Base-by-base conservation (phyloP, 1,140 invertebrate species). In the Heterodera schachtii region DNA sequence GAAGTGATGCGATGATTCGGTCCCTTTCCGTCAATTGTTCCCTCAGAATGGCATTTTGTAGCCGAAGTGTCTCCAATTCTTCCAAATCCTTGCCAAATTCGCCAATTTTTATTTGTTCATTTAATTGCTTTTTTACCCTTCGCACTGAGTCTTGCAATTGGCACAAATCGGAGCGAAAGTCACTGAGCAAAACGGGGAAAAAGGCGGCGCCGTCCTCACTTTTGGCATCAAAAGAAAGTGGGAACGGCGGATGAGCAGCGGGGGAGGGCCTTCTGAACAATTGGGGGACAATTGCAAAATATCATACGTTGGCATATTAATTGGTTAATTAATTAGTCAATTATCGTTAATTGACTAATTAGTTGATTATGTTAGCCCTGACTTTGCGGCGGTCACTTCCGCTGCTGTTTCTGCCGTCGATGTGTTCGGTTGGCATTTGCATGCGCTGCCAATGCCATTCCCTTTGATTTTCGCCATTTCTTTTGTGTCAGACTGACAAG, bases 41-140 rank as follows among this genome's bases (percentile, higher is more conserved):
- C 21, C 69, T 77, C 75, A 80, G 21, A 80, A 70, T 43, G 75
- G 49, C 79, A 41, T 80, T 80, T 79, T 80, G 71, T 21, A 75
- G 60, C 43, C 75, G 75, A 13, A 80, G 69, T 21, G 16, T 80
- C 16, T 80, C 49, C 47, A 80, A 80, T n/a, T 80, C 79, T 21
- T 80, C 76, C 21, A 75, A n/a, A 41, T 80, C 79, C 79, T 80
- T 31, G 31, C 31, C 41, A 75, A 75, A 49, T 74, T 79, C 13
- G 75, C 31, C 31, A 78, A 64, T 21, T 57, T 43, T 73, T 46
- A n/a, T 73, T 73, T 19, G 16, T 73, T 74, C 16, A 73, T 74
- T 74, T n/a, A 73, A 47, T 74, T 52, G n/a, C n/a, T 13, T 76
- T 21, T 13, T 73, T 43, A 80, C 75, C 47, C 64, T 79, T 19